phyloP scores from a whole-genome alignment of 2,113 vertebrate species.

The Hystrix cristata region DNA sequence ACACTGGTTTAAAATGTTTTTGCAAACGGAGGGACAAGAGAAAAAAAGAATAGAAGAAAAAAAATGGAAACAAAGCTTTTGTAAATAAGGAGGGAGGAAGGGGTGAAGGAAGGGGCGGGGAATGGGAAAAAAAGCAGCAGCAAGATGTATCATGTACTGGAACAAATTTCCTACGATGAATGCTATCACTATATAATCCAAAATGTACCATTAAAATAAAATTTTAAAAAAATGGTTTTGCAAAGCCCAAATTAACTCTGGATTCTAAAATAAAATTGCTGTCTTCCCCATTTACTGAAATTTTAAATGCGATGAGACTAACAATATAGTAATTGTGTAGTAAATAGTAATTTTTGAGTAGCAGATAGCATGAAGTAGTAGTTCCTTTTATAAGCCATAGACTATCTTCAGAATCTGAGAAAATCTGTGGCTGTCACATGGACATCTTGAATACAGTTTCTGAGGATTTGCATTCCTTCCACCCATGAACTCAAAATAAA shows the following conservation, averaged over 20 bases:
- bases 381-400: not conserved
- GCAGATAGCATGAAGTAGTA: not conserved
- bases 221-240: not conserved
- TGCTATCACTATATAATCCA: no score
- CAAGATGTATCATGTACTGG: no score
- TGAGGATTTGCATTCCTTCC: not conserved
- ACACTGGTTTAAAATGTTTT: constrained; percentile 35
- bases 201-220: no score
- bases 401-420: not conserved
- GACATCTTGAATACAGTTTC: not conserved
- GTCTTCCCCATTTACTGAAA: not conserved
- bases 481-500: not conserved
- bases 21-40: not conserved
- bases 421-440: not conserved
- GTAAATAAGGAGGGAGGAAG: no score
- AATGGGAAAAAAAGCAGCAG: no score
- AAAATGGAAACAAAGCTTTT: no score
- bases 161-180: no score
- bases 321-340: not conserved
- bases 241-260: not conserved
- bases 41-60: no score
- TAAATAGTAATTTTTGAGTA: not conserved
- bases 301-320: not conserved
- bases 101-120: no score
- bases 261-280: not conserved